A percentile compares a stretch with the other conserved stretches of the same genome.
These are phyloP conservation scores for Larimichthys polyactis DNA, from an alignment of 2,113 vertebrate genomes.

Conservation along the genomic window DNA sequence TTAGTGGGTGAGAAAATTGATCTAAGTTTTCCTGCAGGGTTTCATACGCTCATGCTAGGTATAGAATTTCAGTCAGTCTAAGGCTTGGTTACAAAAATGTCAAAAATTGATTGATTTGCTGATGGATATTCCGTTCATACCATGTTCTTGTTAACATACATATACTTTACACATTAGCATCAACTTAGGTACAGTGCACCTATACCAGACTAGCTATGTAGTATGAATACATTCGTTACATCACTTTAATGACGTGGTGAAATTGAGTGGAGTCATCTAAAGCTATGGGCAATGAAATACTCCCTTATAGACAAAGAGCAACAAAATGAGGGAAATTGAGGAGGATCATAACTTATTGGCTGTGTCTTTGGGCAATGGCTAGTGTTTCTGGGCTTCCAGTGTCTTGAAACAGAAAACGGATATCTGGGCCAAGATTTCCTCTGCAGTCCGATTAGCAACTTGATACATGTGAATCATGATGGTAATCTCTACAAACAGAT, in stretches of 20 bases:
- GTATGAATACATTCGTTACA: not conserved
- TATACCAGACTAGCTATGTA: not conserved
- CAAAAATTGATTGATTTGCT: constrained; percentile 36
- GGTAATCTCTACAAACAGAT: too few relatives aligned
- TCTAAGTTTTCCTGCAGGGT: constrained; percentile 33
- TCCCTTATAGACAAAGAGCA: too few relatives aligned
- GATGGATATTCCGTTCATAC: constrained; percentile 19
- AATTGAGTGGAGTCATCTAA: not conserved
- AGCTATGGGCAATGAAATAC: not conserved
- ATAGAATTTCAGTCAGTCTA: constrained; percentile 45
- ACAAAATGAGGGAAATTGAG: too few relatives aligned
- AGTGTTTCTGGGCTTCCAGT: too few relatives aligned
- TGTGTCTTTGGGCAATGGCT: too few relatives aligned
- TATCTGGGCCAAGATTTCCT: too few relatives aligned
- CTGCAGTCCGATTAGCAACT: too few relatives aligned
- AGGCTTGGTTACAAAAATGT: constrained; percentile 34
- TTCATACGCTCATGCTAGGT: constrained; percentile 21
- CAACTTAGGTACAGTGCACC: not conserved
- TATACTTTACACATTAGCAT: constrained; percentile 27
- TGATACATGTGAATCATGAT: too few relatives aligned
- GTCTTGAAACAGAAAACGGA: too few relatives aligned
- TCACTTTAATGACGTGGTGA: not conserved
- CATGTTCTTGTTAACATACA: constrained; percentile 2
- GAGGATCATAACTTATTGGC: too few relatives aligned
- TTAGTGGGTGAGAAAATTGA: constrained; percentile 60